Conservation (phyloP, 1,140 invertebrate species). For the Cardiocondyla obscurior region DNA sequence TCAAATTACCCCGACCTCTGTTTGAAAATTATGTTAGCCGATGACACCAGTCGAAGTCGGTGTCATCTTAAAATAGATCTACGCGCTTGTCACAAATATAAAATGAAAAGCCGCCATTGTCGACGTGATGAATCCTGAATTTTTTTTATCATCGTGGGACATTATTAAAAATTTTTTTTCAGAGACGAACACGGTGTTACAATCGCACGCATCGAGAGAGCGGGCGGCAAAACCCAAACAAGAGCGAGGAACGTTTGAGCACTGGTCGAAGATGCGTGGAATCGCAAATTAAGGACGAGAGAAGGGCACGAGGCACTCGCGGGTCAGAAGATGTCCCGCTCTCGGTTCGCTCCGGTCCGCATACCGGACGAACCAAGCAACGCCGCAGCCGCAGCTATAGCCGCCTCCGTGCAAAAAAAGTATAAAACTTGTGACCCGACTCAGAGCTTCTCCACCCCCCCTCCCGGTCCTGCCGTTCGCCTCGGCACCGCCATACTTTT, state of each 20-base stretch:
- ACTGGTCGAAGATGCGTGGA: conserved; percentile 54
- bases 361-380: conserved; percentile 64
- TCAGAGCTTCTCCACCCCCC: too few relatives aligned
- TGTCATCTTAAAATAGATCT: neutral
- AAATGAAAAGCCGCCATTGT: too few relatives aligned
- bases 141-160: neutral
- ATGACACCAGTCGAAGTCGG: neutral
- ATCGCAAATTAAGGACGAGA: conserved; percentile 64
- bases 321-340: conserved; percentile 70
- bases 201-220: neutral
- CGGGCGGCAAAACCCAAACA: neutral
- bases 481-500: conserved; percentile 79
- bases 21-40: neutral
- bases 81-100: neutral
- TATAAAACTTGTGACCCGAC: conserved; percentile 78
- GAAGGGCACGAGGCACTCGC: conserved; percentile 52
- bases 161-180: neutral
- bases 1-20: neutral
- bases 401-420: conserved; percentile 71
- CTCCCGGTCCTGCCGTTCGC: conserved; percentile 71
- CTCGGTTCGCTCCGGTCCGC: conserved; percentile 56
- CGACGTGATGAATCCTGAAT: neutral
- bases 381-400: conserved; percentile 55
- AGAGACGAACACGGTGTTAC: neutral
- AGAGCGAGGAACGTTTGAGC: neutral